Evolutionary conservation across 2,113 vertebrate species (phyloP).

Genomic region (Ploceus nigricollis): DNA sequence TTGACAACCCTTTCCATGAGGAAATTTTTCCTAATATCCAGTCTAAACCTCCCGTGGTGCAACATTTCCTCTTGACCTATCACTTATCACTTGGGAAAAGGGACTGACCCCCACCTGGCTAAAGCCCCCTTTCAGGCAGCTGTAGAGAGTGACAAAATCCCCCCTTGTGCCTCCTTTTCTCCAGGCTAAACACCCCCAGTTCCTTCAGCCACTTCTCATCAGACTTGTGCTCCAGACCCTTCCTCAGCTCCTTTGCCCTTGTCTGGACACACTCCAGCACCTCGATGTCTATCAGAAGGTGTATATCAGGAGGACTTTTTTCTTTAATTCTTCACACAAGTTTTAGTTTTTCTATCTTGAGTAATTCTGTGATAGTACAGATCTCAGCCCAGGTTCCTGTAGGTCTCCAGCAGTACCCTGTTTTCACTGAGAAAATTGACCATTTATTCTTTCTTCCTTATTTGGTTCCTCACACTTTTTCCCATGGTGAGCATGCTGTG

Average conservation of each 20-base stretch:
- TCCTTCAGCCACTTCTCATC: not conserved
- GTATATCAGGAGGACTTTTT: not conserved
- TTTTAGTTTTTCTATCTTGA: not conserved
- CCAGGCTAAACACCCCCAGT: not conserved
- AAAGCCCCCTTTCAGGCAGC: not conserved
- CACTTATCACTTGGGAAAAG: not conserved
- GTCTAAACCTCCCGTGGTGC: not conserved
- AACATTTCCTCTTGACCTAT: not conserved
- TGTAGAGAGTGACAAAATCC: not conserved
- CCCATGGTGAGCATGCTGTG: not conserved
- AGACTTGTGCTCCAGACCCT: not conserved
- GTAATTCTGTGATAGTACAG: not conserved
- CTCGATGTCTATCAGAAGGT: not conserved
- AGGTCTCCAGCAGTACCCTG: not conserved
- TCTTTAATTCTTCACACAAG: not conserved
- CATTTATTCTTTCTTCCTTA: not conserved
- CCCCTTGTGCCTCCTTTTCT: not conserved
- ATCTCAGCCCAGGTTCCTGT: not conserved
- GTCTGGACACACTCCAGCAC: not conserved
- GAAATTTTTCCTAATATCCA: not conserved
- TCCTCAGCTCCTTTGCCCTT: not conserved
- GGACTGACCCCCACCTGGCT: not conserved
- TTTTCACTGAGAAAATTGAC: not conserved
- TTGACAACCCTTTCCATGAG: not conserved
- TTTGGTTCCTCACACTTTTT: not conserved